Evolutionary conservation across 2,797 vertebrate genomes (phyloP).

Genomic region (Argyrosomus regius): DNA sequence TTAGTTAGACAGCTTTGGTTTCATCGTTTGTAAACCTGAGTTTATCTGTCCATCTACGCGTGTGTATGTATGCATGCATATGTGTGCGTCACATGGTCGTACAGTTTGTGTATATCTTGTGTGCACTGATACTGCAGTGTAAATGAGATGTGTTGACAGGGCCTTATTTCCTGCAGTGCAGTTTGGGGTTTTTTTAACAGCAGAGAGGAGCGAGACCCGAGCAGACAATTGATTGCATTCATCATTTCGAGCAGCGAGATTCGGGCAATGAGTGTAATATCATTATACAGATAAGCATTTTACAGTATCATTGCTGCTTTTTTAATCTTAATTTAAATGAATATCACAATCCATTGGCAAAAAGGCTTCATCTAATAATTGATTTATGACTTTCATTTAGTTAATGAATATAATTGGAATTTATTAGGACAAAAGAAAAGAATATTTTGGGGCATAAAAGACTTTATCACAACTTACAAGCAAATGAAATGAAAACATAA

Average conservation of each 20-base stretch:
- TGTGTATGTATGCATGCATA: conserved; percentile 9
- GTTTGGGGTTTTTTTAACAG: conserved; percentile 38
- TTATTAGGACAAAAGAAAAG: background rate
- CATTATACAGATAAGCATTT: conserved; percentile 6
- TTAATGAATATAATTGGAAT: background rate
- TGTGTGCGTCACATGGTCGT: conserved; percentile 35
- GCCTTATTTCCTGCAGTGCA: conserved; percentile 37
- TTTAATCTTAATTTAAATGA: conserved; percentile 14
- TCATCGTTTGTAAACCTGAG: conserved; percentile 47
- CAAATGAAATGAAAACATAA: conserved; percentile 1
- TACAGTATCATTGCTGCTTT: background rate
- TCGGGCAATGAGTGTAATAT: background rate
- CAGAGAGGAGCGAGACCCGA: conserved; percentile 26
- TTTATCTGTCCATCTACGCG: conserved; percentile 49
- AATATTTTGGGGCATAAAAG: background rate
- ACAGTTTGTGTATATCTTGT: conserved; percentile 35
- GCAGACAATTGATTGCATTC: conserved; percentile 27
- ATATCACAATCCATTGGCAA: background rate
- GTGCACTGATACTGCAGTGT: conserved; percentile 25
- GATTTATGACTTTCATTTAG: background rate
- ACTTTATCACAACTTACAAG: background rate
- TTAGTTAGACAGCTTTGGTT: conserved; percentile 66
- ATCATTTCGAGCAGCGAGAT: conserved; percentile 31
- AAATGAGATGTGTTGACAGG: conserved; percentile 60
- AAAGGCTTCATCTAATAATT: background rate